Evolutionary conservation across 2,888 invertebrate genomes (phyloP).

Genomic region (Thecophora atra): DNA sequence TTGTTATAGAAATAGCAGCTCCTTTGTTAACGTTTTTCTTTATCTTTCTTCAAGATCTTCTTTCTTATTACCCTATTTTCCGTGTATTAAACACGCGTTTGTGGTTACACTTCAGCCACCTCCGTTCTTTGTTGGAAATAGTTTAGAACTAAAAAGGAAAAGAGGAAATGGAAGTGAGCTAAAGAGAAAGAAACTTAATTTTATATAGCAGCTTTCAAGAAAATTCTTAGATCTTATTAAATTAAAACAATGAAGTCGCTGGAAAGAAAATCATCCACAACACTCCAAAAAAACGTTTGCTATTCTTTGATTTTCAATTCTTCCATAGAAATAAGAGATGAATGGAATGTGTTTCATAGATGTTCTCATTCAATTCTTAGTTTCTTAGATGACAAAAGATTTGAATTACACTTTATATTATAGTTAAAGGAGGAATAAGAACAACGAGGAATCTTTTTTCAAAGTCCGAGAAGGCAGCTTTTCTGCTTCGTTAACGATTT

Average conservation of each 20-base stretch:
- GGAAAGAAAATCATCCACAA: background rate
- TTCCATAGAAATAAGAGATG: too few species aligned
- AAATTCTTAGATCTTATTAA: background rate
- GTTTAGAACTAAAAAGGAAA: background rate
- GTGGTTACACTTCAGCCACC: background rate
- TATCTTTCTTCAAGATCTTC: background rate
- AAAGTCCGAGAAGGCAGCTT: too few species aligned
- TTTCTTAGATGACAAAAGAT: background rate
- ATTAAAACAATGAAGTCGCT: background rate
- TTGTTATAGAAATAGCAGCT: too few species aligned
- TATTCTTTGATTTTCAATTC: too few species aligned
- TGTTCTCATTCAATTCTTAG: background rate
- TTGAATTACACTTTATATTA: background rate
- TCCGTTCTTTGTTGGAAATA: background rate
- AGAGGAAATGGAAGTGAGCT: background rate
- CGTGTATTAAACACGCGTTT: background rate
- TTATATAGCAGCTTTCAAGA: background rate
- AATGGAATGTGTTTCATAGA: too few species aligned
- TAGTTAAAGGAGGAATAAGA: background rate
- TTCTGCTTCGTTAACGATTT: too few species aligned
- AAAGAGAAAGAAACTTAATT: background rate
- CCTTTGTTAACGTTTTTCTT: background rate
- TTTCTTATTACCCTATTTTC: background rate
- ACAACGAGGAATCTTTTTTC: too few species aligned
- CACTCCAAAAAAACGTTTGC: background rate